Evolutionary conservation across 2,888 invertebrate genomes (phyloP), one percentile per base, ranked within the genome.

Genomic region (Drosophila nr. perissopoda): DNA sequence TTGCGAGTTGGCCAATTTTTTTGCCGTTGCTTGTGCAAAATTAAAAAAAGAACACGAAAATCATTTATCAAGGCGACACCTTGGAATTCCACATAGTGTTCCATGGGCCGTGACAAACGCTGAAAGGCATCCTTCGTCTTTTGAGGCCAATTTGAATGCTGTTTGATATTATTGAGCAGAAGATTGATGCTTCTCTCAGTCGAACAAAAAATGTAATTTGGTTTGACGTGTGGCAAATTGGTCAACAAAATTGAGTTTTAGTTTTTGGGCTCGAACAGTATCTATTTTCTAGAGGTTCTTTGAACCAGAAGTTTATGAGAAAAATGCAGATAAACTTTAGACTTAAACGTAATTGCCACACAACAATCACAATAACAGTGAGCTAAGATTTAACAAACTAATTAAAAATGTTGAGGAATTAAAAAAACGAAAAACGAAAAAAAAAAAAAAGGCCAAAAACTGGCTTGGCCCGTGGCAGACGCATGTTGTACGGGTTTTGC

Each of bases 401-500:
- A 84, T 84, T 88, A 85, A 85, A 81, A 82, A 73, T 67, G 58
- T 70, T 74, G 63, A 61, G 54, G 38, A 54, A 68, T 61, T 16
- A 36, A 36, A 36, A 36, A 31, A 40, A 21, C 34, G 34, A 38
- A 46, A 46, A 21, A 31, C 10, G 3, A 58, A n/a, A 68, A 46
- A 60, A 61, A 73, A 70, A 53, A 46, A 60, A 61, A 73, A 70
- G 53, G 40, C 56, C 60, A 67, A 70, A 85, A 90, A 79, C 87
- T 81, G 74, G 79, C 84, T 91, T 91, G 91, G 91, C 91, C 91
- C 91, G 91, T 91, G 91, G 91, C 92, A 91, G 80, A 84, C 84
- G 85, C 83, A 90, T 88, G 88, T 82, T 82, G 79, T 81, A 82
- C 81, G 75, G 67, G 79, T 71, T 79, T 73, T 62, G 65, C 70